A percentile compares a stretch with the other conserved stretches of the same genome.
phyloP scores from a whole-genome alignment of 2,797 vertebrate species.

The Smutsia temminckii region DNA sequence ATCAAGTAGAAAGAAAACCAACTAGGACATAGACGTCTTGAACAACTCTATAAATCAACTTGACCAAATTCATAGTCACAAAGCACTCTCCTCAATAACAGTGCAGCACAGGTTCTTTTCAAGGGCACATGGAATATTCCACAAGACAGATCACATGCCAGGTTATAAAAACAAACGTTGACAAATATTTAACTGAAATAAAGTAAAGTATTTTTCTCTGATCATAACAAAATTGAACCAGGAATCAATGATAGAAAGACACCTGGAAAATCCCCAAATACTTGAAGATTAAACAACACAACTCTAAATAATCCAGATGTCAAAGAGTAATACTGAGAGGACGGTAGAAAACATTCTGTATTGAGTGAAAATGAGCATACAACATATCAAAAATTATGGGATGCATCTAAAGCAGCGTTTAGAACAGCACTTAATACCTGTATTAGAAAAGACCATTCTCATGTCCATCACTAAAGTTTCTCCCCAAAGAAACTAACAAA shows the following conservation, averaged over 20 bases:
- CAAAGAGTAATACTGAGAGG: neutral
- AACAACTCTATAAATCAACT: neutral
- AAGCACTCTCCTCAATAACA: neutral
- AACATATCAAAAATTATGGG: neutral
- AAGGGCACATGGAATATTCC: neutral
- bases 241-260: neutral
- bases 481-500: neutral
- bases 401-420: neutral
- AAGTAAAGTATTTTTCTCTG: neutral
- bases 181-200: conserved; percentile 11
- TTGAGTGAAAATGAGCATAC: neutral
- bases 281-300: neutral
- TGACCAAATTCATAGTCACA: conserved; percentile 18
- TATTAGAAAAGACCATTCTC: neutral
- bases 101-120: neutral
- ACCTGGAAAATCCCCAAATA: neutral
- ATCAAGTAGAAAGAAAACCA: neutral
- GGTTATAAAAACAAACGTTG: neutral
- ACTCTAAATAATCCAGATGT: neutral
- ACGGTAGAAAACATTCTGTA: neutral
- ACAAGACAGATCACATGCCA: neutral
- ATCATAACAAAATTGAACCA: neutral
- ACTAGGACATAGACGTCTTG: neutral
- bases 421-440: neutral
- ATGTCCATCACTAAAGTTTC: neutral